These are phyloP conservation scores for Maniola hyperantus DNA, from an alignment of 2,888 invertebrate species.

Conservation along the genomic window DNA sequence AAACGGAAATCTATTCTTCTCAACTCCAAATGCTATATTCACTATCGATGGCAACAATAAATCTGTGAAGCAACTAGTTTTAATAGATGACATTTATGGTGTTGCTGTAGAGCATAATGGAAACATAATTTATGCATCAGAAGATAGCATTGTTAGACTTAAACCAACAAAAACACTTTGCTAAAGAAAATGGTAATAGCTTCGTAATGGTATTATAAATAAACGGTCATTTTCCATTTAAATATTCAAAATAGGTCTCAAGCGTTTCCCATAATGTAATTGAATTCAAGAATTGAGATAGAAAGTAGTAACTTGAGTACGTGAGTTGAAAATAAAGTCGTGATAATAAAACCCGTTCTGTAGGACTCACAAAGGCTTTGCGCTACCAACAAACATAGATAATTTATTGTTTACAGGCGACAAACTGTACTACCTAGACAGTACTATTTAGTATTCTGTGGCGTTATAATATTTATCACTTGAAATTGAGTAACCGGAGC, in stretches of 20 bases:
- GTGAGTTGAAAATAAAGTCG: slow-evolving; percentile 67
- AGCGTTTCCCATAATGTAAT: slow-evolving; percentile 54
- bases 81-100: slow-evolving; percentile 28
- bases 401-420: slow-evolving; percentile 1
- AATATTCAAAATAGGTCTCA: slow-evolving; percentile 35
- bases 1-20: slow-evolving; percentile 47
- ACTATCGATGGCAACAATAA: slow-evolving; percentile 37
- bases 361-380: slow-evolving; percentile 30
- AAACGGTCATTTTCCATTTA: slow-evolving; percentile 4
- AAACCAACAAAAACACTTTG: slow-evolving; percentile 36
- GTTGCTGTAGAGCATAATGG: slow-evolving; percentile 32
- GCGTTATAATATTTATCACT: not conserved
- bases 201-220: not conserved
- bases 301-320: slow-evolving; percentile 73
- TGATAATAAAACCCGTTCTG: slow-evolving; percentile 62
- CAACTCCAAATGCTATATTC: slow-evolving; percentile 45
- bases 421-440: not conserved
- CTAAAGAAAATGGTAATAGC: not conserved
- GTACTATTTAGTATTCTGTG: too few species aligned
- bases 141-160: slow-evolving; percentile 38
- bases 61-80: slow-evolving; percentile 16
- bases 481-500: not conserved
- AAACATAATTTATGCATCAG: slow-evolving; percentile 19
- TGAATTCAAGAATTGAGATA: slow-evolving; percentile 74
- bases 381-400: slow-evolving; percentile 7